phyloP scores from a whole-genome alignment of 64 coral and sea anemone genomes.

The Porites australiensis region DNA sequence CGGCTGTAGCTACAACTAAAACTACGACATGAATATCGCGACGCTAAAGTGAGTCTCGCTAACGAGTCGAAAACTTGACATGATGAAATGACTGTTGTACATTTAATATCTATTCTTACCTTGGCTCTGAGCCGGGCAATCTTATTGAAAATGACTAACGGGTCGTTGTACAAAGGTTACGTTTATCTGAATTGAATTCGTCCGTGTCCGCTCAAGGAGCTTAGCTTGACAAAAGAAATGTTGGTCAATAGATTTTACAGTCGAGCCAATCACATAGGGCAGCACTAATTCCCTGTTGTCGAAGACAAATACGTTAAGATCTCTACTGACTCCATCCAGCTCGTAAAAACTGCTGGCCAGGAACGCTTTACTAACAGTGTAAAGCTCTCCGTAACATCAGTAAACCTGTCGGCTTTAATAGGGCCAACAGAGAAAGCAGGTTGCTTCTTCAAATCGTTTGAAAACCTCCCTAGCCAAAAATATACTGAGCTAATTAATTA shows the following conservation, averaged over 20 bases:
- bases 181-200: neutral
- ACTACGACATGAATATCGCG: neutral
- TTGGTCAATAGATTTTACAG: slow-evolving; percentile 12
- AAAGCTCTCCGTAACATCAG: neutral
- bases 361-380: neutral
- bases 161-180: neutral
- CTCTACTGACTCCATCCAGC: slow-evolving; percentile 4
- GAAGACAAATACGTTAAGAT: slow-evolving; percentile 11
- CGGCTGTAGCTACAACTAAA: neutral
- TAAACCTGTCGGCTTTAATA: neutral
- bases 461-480: neutral
- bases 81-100: neutral
- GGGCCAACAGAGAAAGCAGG: neutral
- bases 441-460: neutral
- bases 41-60: neutral
- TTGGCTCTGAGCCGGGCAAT: neutral
- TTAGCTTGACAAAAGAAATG: slow-evolving; percentile 34
- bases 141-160: neutral
- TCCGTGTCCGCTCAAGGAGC: slow-evolving; percentile 12
- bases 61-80: neutral
- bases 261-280: slow-evolving; percentile 6
- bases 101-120: slow-evolving; percentile 9
- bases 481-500: slow-evolving; percentile 27
- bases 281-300: slow-evolving; percentile 28
- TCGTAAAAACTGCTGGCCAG: neutral